A percentile compares a stretch with the other conserved stretches of the same genome.
Conservation (phyloP, 2,113 vertebrate genomes). For the Megaceryle torquata region DNA sequence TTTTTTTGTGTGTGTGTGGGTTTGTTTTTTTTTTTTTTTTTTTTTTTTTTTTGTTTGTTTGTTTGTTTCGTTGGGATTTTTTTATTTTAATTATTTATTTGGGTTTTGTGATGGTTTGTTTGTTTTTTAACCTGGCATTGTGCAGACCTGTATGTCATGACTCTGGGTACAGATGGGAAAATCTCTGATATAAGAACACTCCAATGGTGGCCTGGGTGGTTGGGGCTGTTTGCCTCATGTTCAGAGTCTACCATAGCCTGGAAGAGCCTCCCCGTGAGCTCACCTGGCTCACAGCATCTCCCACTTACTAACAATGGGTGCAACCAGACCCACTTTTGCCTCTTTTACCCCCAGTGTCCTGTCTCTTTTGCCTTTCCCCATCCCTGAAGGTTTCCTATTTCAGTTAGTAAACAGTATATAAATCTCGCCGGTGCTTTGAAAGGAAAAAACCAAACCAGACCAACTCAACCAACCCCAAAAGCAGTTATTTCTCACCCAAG, state of each 20-base stretch:
- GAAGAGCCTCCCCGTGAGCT: neutral
- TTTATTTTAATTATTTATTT: no score
- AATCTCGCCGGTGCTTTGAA: neutral
- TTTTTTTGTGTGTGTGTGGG: no score
- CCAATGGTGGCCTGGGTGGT: fast-evolving
- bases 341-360: fast-evolving
- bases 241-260: fast-evolving
- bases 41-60: no score
- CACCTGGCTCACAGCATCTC: neutral
- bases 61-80: no score
- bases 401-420: neutral
- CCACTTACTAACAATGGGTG: fast-evolving
- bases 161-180: neutral
- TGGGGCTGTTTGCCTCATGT: neutral
- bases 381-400: neutral
- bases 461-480: neutral
- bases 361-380: neutral
- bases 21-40: no score
- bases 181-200: fast-evolving
- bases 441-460: fast-evolving
- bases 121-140: fast-evolving
- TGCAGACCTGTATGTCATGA: neutral
- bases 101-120: no score
- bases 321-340: fast-evolving
- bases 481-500: neutral